phyloP scores from a whole-genome alignment of 2,797 vertebrate genomes.

The Coendou prehensilis region DNA sequence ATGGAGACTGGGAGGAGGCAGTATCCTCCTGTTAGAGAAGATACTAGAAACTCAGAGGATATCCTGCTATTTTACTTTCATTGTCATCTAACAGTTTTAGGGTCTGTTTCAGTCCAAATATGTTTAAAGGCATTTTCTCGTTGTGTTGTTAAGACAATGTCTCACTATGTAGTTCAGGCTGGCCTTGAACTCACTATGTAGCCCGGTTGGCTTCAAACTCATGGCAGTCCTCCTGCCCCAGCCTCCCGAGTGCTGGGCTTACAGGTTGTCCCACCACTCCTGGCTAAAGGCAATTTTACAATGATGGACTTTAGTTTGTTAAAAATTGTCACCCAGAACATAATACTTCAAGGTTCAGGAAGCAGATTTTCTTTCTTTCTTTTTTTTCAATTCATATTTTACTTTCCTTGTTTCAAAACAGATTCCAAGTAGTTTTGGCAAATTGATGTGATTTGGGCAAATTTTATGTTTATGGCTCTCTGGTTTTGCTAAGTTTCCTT shows the following conservation, averaged over 20 bases:
- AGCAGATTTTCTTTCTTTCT: slow-evolving; percentile 49
- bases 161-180: not conserved
- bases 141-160: not conserved
- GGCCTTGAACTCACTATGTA: not conserved
- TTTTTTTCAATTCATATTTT: slow-evolving; percentile 32
- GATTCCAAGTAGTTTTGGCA: slow-evolving; percentile 53
- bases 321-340: not conserved
- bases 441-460: slow-evolving; percentile 49
- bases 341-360: slow-evolving; percentile 57
- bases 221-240: not conserved
- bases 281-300: not conserved
- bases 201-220: not conserved
- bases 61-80: slow-evolving; percentile 33
- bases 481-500: slow-evolving; percentile 46
- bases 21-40: slow-evolving; percentile 6
- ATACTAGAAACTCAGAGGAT: not conserved
- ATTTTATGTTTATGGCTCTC: slow-evolving; percentile 40
- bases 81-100: slow-evolving; percentile 32
- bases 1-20: not conserved
- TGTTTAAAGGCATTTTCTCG: not conserved
- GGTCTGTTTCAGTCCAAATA: not conserved
- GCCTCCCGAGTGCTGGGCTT: not conserved
- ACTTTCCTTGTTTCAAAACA: slow-evolving; percentile 31
- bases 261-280: not conserved
- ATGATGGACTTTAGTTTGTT: slow-evolving; percentile 12